A percentile compares a stretch with the other conserved stretches of the same genome.
Conservation (phyloP, 35 echinoderm and acorn worm species). For the Holothuria glaberrima region DNA sequence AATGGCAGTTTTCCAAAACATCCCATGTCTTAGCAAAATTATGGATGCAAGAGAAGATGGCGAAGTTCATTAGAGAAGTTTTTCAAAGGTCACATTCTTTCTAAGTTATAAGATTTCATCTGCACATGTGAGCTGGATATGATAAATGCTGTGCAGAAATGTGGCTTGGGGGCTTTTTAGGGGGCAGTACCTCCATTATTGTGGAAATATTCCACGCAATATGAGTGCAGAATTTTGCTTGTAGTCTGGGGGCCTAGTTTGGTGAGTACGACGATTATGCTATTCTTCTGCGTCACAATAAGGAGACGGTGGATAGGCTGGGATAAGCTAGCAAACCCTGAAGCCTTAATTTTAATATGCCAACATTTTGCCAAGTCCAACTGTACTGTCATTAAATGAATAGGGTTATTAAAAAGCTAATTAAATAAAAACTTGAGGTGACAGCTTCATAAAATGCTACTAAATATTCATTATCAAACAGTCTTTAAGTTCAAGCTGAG, state of each 20-base stretch:
- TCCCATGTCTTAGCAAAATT: conserved; percentile 12
- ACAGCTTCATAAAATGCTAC: too few relatives aligned
- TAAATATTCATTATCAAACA: too few relatives aligned
- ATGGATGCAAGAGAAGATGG: conserved; percentile 8
- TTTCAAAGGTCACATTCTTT: conserved; percentile 50
- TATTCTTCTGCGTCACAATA: too few relatives aligned
- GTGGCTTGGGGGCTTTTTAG: conserved; percentile 31
- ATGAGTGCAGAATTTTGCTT: conserved; percentile 23
- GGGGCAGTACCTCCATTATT: conserved; percentile 39
- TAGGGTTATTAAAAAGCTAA: too few relatives aligned
- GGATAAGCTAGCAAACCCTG: too few relatives aligned
- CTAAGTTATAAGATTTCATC: conserved; percentile 48
- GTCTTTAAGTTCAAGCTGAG: too few relatives aligned
- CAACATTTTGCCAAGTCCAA: too few relatives aligned
- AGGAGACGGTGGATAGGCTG: too few relatives aligned
- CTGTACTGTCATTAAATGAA: too few relatives aligned
- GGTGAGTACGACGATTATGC: neutral
- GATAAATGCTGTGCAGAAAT: conserved; percentile 48
- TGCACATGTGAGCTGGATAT: conserved; percentile 49
- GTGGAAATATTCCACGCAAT: conserved; percentile 49
- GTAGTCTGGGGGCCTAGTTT: conserved; percentile 41
- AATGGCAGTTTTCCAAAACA: conserved; percentile 37
- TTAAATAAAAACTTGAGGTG: too few relatives aligned
- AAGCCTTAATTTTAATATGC: too few relatives aligned
- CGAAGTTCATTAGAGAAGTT: conserved; percentile 40